Base-by-base conservation (phyloP, 2,113 vertebrate species). In the Chiloscyllium plagiosum region DNA sequence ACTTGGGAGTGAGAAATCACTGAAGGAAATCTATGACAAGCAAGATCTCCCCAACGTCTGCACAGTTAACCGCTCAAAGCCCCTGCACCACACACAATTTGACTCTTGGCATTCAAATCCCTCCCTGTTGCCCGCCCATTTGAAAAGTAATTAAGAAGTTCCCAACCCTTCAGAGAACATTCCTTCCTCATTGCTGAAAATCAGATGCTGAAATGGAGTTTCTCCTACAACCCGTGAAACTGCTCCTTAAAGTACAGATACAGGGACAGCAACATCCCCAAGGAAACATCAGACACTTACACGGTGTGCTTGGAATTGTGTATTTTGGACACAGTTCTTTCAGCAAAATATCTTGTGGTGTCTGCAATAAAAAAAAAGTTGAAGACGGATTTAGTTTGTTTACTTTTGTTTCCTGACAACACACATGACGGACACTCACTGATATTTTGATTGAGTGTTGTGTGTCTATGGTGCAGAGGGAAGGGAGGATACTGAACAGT, bases 291-390 rank as follows among this genome's bases (percentile, higher is more conserved):
- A 20, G 50, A 0, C 65, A 95, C 97, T 97, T 80, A 99, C 98
- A 97, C 94, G 98, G 96, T 24, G 56, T 33, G 0, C 98, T 98
- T 0, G 98, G 98, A 0, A 97, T 96, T 92, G 96, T 95, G 96
- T 98, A 98, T 68, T 96, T 96, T 15, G 98, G 98, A 96, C 98
- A 99, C 65, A 98, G 96, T 92, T 98, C 98, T 68, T 95, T 69
- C 0, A 97, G 26, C 66, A 98, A 96, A 78, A 98, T 98, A 0
- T 97, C 0, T 12, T 4, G 0, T 37, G 98, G 96, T 0, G 0
- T 47, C 98, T 99, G 96, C 65, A 96, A 96, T 61, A 72, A 7
- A 17, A 3, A 65, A 68, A 19, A 29, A 95, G 96, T 66, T 92
- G 26, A 95, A 10, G 69, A 33, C 29, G 1, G 12, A 56, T 1